Conservation (phyloP, 1,140 invertebrate species). For the Brachionus rubens region DNA sequence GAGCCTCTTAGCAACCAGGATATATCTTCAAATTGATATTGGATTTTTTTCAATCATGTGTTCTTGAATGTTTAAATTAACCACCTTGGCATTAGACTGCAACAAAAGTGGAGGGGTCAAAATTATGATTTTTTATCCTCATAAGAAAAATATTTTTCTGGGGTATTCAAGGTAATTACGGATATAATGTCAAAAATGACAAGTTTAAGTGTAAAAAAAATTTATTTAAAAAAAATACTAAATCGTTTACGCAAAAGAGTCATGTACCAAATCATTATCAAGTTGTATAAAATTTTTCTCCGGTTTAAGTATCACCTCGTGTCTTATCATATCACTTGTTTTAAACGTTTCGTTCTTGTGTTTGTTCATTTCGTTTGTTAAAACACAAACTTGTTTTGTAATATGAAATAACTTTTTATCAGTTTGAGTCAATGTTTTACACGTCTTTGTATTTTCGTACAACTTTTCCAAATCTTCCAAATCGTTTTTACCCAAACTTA, state of each 20-base stretch:
- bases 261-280: neutral
- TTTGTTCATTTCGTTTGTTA: slow-evolving; percentile 4
- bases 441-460: neutral
- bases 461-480: slow-evolving; percentile 23
- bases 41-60: too few relatives aligned
- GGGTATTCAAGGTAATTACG: too few relatives aligned
- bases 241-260: slow-evolving; percentile 8
- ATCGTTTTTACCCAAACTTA: neutral
- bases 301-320: neutral
- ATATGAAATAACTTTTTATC: slow-evolving; percentile 22
- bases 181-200: too few relatives aligned
- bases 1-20: too few relatives aligned
- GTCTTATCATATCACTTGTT: neutral
- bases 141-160: too few relatives aligned
- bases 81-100: too few relatives aligned
- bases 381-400: slow-evolving; percentile 18
- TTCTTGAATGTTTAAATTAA: too few relatives aligned
- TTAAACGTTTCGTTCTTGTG: neutral
- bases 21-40: too few relatives aligned
- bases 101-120: too few relatives aligned
- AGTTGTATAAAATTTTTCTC: neutral
- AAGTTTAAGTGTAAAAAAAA: too few relatives aligned
- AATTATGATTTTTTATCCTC: too few relatives aligned
- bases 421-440: neutral
- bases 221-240: neutral